Evolutionary conservation across 53 echinoderm and acorn worm genomes (phyloP), one percentile per base, ranked within the genome.

Genomic region (Hippasteria phrygiana): DNA sequence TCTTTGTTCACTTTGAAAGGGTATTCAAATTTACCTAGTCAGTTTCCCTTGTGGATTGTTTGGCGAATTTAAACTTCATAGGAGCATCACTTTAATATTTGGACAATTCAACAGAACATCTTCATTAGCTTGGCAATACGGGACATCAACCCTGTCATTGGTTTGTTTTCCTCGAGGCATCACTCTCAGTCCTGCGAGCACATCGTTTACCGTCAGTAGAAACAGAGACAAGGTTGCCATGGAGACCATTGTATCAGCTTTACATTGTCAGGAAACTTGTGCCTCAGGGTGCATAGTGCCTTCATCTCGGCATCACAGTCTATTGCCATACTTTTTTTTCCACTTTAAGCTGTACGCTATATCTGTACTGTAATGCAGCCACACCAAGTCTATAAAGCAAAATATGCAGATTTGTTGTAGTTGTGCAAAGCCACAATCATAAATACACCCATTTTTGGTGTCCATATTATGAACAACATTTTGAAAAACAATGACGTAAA

Each of bases 181-280:
- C 54, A 1, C 54, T 13, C 11, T 54, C 16, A 20, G 54, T n/a
- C 54, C 20, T 16, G 54, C 20, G 54, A 5, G 11, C 11, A 45
- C 11, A 11, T 29, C 5, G 65, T 59, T 65, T 65, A 5, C 65
- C 65, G 31, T 65, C 29, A 13, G 8, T 17, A 33, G 3, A 27
- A 65, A 29, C 11, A 29, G 65, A 65, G 65, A 65, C 65, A 8
- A 5, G 31, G 65, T 65, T 65, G 31, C 29, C 65, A 65, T 28
- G 65, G 65, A 5, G 14, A 65, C 65, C 65, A 33, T 65, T 65
- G 65, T 65, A 65, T 65, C 65, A 28, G 32, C 4, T 65, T 13
- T 0, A 65, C 65, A 29, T 6, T 65, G 29, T 65, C 29, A 13
- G n/a, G 34, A 65, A 32, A 32, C 31, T 65, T 1, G 14, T 29